phyloP scores from a whole-genome alignment of 2,797 vertebrate species.

The Eidolon dupreanum region DNA sequence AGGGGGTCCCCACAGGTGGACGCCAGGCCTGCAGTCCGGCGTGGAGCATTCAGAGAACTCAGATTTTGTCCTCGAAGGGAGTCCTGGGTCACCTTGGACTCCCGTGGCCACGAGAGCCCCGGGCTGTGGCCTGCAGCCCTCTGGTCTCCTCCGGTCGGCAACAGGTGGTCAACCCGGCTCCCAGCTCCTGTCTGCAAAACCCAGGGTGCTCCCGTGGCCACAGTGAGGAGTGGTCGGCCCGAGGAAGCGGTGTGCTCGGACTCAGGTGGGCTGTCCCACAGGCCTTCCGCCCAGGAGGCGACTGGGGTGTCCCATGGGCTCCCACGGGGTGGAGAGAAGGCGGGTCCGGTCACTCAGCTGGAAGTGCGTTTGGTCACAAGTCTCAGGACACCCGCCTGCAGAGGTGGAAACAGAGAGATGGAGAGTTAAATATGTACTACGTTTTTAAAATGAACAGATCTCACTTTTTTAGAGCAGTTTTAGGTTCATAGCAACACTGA shows the following conservation, averaged over 20 bases:
- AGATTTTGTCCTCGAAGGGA: neutral
- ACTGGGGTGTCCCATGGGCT: neutral
- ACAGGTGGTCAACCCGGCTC: too few species aligned
- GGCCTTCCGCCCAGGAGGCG: neutral
- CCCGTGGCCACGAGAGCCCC: rapidly evolving
- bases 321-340: neutral
- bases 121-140: neutral
- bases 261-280: too few species aligned
- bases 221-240: rapidly evolving
- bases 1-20: neutral
- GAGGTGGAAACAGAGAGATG: neutral
- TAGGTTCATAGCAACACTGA: neutral
- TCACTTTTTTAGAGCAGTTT: neutral
- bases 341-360: rapidly evolving
- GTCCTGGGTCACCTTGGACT: neutral
- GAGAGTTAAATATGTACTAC: too few species aligned
- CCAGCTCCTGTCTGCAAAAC: neutral
- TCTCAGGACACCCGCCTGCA: neutral
- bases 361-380: rapidly evolving
- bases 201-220: rapidly evolving
- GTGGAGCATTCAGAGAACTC: neutral
- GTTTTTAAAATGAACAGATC: neutral
- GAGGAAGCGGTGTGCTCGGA: neutral
- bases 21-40: rapidly evolving
- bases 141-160: neutral